Percentiles rank a stretch among this genome's conserved stretches.
Conservation (phyloP, 2,113 vertebrate genomes). For the Prionailurus viverrinus region DNA sequence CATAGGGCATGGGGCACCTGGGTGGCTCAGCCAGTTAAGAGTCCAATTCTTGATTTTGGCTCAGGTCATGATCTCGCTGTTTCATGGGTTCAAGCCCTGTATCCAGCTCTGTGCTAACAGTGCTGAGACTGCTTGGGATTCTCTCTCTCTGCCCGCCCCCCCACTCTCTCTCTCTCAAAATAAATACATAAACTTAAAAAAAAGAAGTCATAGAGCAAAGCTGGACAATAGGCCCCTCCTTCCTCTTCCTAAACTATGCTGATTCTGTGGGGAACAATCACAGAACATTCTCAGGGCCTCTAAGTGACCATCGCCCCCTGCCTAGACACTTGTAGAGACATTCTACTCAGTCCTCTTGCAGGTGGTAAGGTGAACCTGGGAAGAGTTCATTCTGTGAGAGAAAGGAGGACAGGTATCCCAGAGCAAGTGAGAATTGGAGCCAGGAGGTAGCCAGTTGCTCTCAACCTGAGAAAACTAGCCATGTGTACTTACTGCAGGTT, state of each 20-base stretch:
- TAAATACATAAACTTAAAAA: too few species aligned
- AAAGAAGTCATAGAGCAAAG: background rate
- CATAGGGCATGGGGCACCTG: background rate
- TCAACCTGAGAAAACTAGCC: background rate
- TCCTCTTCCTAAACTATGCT: conserved; percentile 15
- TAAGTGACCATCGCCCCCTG: background rate
- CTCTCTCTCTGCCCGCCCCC: too few species aligned
- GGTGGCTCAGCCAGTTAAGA: too few species aligned
- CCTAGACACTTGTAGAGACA: background rate
- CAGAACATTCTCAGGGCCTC: background rate
- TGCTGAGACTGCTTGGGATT: too few species aligned
- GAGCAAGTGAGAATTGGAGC: conserved; percentile 7
- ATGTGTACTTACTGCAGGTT: background rate
- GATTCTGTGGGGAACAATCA: background rate
- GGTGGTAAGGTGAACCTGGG: background rate
- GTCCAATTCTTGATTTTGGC: too few species aligned
- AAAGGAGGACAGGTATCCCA: background rate
- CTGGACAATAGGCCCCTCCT: background rate
- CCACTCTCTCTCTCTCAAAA: too few species aligned
- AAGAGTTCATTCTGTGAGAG: conserved; percentile 48
- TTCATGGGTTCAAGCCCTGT: too few species aligned
- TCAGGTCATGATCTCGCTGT: too few species aligned
- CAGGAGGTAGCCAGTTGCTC: background rate
- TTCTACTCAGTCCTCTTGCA: background rate
- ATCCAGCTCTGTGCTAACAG: too few species aligned